Evolutionary conservation across 2,113 vertebrate genomes (phyloP).

Genomic region (Narcine bancroftii): DNA sequence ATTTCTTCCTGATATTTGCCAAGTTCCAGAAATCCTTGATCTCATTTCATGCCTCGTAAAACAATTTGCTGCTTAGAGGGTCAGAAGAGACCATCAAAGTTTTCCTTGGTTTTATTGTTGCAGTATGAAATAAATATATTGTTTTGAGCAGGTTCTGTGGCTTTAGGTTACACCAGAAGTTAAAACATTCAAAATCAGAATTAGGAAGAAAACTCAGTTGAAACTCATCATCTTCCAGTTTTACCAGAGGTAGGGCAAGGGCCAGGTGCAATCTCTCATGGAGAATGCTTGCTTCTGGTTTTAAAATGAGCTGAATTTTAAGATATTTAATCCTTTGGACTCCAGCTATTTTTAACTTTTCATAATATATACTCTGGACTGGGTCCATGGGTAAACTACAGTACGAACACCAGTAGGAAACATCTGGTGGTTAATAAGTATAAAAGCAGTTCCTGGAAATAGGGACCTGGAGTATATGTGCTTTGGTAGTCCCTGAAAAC

Average conservation of each 20-base stretch:
- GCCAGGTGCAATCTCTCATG: not conserved
- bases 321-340: no score
- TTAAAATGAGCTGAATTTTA: not conserved
- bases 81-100: not conserved
- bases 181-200: not conserved
- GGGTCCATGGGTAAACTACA: no score
- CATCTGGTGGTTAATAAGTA: no score
- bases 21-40: constrained; percentile 5
- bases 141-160: not conserved
- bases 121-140: not conserved
- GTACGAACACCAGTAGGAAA: no score
- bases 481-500: no score
- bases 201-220: not conserved
- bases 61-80: not conserved
- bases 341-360: no score
- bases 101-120: not conserved
- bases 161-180: not conserved
- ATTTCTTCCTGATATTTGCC: not conserved
- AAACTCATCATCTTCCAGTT: not conserved
- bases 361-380: no score
- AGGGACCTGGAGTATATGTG: no score
- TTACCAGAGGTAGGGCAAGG: not conserved
- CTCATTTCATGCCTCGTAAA: constrained; percentile 12
- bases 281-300: not conserved
- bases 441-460: no score